phyloP scores from a whole-genome alignment of 2,113 vertebrate species.

The Colaptes auratus region DNA sequence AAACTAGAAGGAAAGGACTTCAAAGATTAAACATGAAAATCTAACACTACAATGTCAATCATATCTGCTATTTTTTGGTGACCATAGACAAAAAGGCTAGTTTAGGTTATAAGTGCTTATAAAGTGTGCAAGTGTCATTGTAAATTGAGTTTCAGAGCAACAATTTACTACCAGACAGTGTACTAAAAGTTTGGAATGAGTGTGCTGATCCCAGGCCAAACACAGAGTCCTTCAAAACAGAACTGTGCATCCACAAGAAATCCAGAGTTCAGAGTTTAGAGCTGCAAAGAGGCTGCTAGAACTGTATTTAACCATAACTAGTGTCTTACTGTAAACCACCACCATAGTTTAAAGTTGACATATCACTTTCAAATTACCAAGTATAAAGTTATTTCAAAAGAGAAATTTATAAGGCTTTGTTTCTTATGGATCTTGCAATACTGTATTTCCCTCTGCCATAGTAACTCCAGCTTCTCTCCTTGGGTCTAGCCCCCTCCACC shows the following conservation, averaged over 20 bases:
- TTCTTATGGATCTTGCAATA: neutral
- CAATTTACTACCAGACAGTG: neutral
- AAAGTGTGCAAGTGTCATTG: neutral
- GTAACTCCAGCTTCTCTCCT: neutral
- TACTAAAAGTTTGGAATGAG: neutral
- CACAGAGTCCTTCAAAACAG: neutral
- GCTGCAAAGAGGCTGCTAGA: neutral
- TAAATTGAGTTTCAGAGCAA: neutral
- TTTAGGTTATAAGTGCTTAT: neutral
- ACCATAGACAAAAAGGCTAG: neutral
- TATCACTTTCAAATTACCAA: neutral
- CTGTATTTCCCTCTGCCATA: accelerated
- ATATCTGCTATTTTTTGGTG: neutral
- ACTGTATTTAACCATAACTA: neutral
- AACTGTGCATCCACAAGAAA: neutral
- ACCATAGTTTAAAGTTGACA: neutral
- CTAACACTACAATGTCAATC: neutral
- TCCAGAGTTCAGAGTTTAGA: neutral
- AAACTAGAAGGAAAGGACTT: neutral
- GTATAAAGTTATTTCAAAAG: neutral
- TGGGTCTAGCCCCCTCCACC: accelerated
- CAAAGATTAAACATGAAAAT: neutral
- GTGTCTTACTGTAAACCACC: neutral
- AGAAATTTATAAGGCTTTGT: neutral
- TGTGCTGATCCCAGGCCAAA: neutral